Base-by-base conservation (phyloP, 2,888 invertebrate species). In the Epistrophe grossulariae region DNA sequence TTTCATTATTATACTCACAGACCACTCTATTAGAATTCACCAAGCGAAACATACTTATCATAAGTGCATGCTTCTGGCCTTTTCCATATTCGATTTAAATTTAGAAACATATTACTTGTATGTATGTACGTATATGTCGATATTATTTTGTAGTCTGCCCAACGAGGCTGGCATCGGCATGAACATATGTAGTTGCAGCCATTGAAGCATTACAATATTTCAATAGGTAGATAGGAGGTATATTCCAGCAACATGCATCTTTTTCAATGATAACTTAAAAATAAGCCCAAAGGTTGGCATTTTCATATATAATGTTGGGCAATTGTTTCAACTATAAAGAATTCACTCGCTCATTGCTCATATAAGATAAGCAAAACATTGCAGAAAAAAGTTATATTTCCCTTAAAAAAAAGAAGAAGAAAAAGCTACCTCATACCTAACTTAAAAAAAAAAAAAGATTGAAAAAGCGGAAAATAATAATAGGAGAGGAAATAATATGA, bases 401-500 rank as follows among this genome's bases (percentile, higher is more conserved):
- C 15, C 19, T 13, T 4, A 60, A 64, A 28, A 79, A 19, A 11
- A n/a, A 72, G 40, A 68, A 80, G 5, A 66, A 73, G 48, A 76
- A 66, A 71, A 73, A 82, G 8, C 73, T 68, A 74, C 79, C 78
- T 79, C 76, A 79, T 73, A 80, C 77, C 72, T 68, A 48, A 50
- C 48, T 3, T 6, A 45, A 31, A 17, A 57, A 73, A 38, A 59
- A 45, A 28, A 45, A 13, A 40, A 35, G n/a, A 80, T 24, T 62
- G 70, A 72, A 79, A 68, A 78, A 73, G 52, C 55, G 74, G 60
- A 72, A 77, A 84, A 84, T 80, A 76, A 79, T 79, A 79, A 71
- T 71, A 76, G 68, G 76, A 84, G 71, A 83, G 87, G 79, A 82
- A 87, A 87, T 83, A 87, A 83, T 87, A 79, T 83, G 83, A 87